These are phyloP conservation scores for Nephrotoma guestfalica DNA, from an alignment of 2,888 invertebrate genomes.

Conservation along the genomic window DNA sequence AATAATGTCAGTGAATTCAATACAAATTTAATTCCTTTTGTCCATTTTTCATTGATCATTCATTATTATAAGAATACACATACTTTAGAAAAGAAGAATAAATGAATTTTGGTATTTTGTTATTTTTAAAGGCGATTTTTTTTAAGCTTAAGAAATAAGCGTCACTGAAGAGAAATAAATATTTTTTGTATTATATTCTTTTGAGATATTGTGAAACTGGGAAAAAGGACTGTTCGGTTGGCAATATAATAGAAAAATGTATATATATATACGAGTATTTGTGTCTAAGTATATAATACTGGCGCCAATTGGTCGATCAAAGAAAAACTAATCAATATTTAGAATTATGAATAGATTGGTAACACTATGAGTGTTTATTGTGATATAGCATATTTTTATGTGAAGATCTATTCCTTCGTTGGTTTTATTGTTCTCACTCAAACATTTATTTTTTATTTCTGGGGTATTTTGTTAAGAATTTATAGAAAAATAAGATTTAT, in stretches of 20 bases:
- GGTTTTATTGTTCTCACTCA: not conserved
- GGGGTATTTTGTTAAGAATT: not conserved
- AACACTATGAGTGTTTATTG: not conserved
- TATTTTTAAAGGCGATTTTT: not conserved
- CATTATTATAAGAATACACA: not conserved
- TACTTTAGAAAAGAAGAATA: not conserved
- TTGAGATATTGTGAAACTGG: not conserved
- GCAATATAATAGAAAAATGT: not conserved
- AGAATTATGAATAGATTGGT: not conserved
- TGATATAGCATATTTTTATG: not conserved
- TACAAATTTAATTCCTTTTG: not conserved
- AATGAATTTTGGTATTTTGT: not conserved
- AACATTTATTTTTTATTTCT: not conserved
- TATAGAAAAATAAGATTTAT: not conserved
- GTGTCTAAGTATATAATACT: not conserved
- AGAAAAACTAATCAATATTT: not conserved
- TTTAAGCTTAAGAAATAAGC: not conserved
- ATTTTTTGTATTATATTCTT: not conserved
- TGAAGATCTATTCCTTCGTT: not conserved
- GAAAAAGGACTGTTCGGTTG: not conserved
- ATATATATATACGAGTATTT: not conserved
- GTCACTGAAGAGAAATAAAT: not conserved
- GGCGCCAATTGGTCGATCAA: constrained; percentile 2
- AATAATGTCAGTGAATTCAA: not conserved
- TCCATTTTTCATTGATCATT: not conserved